These are phyloP conservation scores for Lethenteron camtschaticum DNA, from an alignment of 2,113 vertebrate genomes.

Conservation along the genomic window DNA sequence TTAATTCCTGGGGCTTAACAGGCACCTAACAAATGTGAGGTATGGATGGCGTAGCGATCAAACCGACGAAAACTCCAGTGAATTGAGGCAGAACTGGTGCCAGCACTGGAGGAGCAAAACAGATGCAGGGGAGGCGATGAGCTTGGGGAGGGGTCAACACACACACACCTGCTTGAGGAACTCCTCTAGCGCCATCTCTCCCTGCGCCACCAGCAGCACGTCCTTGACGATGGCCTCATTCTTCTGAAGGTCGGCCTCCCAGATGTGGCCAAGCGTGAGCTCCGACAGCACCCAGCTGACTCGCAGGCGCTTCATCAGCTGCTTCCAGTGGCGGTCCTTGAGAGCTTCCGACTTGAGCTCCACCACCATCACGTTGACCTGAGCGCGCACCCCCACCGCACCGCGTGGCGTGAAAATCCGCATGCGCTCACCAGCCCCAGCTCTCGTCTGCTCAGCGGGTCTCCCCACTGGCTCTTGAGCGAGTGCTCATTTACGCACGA, in stretches of 20 bases:
- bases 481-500: too few species aligned
- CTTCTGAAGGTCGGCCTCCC: conserved; percentile 1
- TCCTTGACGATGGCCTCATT: conserved; percentile 3
- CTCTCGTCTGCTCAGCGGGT: too few species aligned
- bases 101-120: too few species aligned
- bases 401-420: conserved; percentile 1
- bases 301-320: conserved; percentile 3
- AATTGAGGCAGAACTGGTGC: too few species aligned
- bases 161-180: conserved; percentile 1
- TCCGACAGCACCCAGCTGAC: conserved; percentile 5
- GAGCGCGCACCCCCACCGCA: conserved; percentile 14
- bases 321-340: conserved; percentile 5
- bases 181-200: background rate
- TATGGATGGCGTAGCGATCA: too few species aligned
- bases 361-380: conserved; percentile 1
- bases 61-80: too few species aligned
- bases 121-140: too few species aligned
- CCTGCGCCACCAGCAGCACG: conserved; percentile 1
- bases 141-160: too few species aligned
- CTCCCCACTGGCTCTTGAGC: too few species aligned
- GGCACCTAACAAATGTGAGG: too few species aligned
- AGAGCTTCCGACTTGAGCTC: conserved; percentile 3
- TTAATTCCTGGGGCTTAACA: too few species aligned
- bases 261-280: conserved; percentile 4
- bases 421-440: too few species aligned